These are phyloP conservation scores for Podotricha telesiphe DNA, from an alignment of 2,888 invertebrate species.

Conservation along the genomic window DNA sequence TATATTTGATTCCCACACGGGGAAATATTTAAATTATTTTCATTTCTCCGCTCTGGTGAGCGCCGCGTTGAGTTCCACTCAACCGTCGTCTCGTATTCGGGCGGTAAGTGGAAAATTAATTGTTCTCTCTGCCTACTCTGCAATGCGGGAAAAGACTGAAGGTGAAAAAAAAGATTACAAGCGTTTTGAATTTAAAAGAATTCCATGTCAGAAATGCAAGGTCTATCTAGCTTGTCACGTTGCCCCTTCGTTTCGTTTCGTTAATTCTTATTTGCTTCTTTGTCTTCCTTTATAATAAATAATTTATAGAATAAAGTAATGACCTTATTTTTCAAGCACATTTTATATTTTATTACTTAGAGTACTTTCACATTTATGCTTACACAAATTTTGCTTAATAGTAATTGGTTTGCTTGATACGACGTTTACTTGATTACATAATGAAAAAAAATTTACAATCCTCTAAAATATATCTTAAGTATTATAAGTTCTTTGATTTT, in stretches of 20 bases:
- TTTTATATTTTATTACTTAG: background rate
- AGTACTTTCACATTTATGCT: background rate
- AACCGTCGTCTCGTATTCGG: too few relatives aligned
- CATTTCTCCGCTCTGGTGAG: too few relatives aligned
- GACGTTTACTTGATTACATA: background rate
- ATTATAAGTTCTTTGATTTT: too few relatives aligned
- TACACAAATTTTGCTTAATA: background rate
- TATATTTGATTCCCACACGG: too few relatives aligned
- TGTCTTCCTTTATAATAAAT: background rate
- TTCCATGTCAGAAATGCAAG: background rate
- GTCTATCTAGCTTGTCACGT: slow-evolving; percentile 4
- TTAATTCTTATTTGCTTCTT: background rate
- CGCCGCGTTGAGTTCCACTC: too few relatives aligned
- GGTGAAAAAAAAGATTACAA: too few relatives aligned
- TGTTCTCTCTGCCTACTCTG: too few relatives aligned
- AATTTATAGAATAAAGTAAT: background rate
- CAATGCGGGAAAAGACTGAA: too few relatives aligned
- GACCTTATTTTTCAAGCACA: background rate
- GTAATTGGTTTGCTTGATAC: background rate
- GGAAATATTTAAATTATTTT: too few relatives aligned
- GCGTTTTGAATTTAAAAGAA: background rate
- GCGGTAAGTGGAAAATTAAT: too few relatives aligned
- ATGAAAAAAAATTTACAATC: background rate
- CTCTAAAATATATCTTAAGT: background rate
- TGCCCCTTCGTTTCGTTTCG: background rate